These are phyloP conservation scores for Pemphredon lugubris DNA, from an alignment of 2,888 invertebrate species.

Conservation along the genomic window DNA sequence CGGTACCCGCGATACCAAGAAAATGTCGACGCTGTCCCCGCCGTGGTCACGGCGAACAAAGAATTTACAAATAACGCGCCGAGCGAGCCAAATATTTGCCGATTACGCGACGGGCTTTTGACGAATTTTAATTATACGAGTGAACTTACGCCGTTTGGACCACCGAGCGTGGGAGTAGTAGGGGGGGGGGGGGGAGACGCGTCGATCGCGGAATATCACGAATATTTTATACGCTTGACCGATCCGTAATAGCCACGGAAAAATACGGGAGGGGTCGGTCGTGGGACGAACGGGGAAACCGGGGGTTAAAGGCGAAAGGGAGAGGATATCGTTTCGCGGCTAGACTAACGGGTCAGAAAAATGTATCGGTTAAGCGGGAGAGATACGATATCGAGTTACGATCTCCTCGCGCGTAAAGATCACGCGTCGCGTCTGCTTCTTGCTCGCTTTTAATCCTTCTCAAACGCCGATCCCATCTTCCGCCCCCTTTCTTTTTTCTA, in stretches of 20 bases:
- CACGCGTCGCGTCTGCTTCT: constrained; percentile 24
- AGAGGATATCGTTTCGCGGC: too few species aligned
- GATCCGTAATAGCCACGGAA: constrained; percentile 8
- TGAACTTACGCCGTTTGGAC: constrained; percentile 13
- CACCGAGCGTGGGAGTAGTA: too few species aligned
- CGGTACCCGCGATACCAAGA: constrained; percentile 30
- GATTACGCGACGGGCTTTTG: constrained; percentile 34
- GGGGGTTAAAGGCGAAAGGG: too few species aligned
- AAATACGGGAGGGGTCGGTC: too few species aligned
- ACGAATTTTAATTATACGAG: constrained; percentile 55
- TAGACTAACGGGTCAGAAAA: too few species aligned
- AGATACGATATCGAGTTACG: constrained; percentile 38
- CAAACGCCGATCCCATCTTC: constrained; percentile 63
- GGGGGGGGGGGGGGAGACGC: too few species aligned
- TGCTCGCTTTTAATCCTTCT: constrained; percentile 58
- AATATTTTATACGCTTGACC: constrained; percentile 30
- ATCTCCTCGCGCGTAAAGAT: constrained; percentile 20
- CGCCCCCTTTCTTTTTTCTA: constrained; percentile 46
- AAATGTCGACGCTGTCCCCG: too few species aligned
- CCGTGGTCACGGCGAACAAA: constrained; percentile 26
- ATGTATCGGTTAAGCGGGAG: neutral
- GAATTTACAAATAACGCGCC: constrained; percentile 52
- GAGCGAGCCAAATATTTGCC: constrained; percentile 51
- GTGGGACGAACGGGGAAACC: too few species aligned
- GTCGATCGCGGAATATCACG: constrained; percentile 22